Percentiles rank a stretch among this genome's conserved stretches.
These are phyloP conservation scores for Drosophila atripex DNA, from an alignment of 2,888 invertebrate genomes.

Conservation along the genomic window DNA sequence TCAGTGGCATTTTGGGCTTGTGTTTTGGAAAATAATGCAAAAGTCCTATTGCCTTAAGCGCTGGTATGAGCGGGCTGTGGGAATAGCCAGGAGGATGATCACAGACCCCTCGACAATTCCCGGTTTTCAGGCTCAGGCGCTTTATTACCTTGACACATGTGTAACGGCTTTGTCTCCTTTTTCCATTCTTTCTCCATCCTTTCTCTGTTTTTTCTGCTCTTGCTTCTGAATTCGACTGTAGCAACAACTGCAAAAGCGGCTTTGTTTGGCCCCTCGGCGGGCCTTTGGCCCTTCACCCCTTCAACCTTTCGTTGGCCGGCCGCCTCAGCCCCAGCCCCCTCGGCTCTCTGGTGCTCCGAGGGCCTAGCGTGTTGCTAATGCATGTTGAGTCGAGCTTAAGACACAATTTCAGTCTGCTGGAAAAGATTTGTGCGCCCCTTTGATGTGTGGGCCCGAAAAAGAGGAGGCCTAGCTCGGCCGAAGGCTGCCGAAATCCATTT, in stretches of 20 bases:
- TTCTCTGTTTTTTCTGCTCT: conserved; percentile 19
- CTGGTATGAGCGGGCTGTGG: not conserved
- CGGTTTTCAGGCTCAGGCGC: conserved; percentile 44
- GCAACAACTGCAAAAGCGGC: conserved; percentile 55
- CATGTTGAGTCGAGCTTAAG: conserved; percentile 76
- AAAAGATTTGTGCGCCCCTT: conserved; percentile 57
- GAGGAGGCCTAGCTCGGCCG: conserved; percentile 10
- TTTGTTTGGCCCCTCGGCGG: conserved; percentile 32
- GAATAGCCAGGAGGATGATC: conserved; percentile 18
- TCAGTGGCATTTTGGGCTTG: not conserved
- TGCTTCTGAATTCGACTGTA: conserved; percentile 53
- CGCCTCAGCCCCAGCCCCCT: not conserved
- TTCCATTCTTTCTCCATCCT: conserved; percentile 16
- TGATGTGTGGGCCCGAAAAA: conserved; percentile 57
- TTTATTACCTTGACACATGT: conserved; percentile 79
- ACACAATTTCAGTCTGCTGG: conserved; percentile 67
- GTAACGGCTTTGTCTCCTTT: conserved; percentile 71
- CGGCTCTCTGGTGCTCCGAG: conserved; percentile 20
- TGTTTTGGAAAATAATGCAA: not conserved
- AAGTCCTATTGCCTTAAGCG: not conserved
- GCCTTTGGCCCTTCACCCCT: conserved; percentile 21
- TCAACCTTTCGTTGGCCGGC: not conserved
- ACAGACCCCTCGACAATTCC: conserved; percentile 18
- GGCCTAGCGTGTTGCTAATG: conserved; percentile 68
- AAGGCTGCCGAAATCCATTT: conserved; percentile 61